A percentile compares a stretch with the other conserved stretches of the same genome.
phyloP scores from a whole-genome alignment of 2,113 vertebrate species.

The Tautogolabrus adspersus region DNA sequence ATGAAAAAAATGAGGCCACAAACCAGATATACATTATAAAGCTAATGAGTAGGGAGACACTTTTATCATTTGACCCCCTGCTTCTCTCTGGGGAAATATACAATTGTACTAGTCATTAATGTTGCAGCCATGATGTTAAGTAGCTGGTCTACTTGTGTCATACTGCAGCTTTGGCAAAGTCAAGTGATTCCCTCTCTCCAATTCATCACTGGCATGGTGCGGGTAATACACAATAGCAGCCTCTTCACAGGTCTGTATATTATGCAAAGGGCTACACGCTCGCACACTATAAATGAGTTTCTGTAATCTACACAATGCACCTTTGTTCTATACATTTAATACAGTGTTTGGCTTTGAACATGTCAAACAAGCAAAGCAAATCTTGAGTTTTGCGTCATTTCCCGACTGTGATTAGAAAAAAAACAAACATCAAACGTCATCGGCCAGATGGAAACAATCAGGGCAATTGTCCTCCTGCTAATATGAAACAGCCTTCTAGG shows the following conservation, averaged over 20 bases:
- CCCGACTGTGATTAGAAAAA: conserved; percentile 37
- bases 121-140: conserved; percentile 79
- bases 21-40: conserved; percentile 73
- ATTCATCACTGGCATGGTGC: conserved; percentile 71
- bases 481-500: conserved; percentile 80
- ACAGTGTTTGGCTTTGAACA: conserved; percentile 13
- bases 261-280: conserved; percentile 48
- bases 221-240: conserved; percentile 44
- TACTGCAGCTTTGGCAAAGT: conserved; percentile 76
- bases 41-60: conserved; percentile 75
- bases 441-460: conserved; percentile 85
- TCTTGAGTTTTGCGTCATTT: conserved; percentile 43
- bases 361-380: background rate
- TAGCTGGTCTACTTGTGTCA: conserved; percentile 82
- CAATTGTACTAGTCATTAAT: conserved; percentile 78
- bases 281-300: conserved; percentile 6
- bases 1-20: conserved; percentile 77
- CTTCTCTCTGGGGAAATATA: conserved; percentile 73
- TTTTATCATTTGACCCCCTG: conserved; percentile 78
- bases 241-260: conserved; percentile 49
- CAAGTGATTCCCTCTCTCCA: conserved; percentile 73
- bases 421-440: conserved; percentile 59
- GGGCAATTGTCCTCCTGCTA: conserved; percentile 77
- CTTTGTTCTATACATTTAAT: conserved; percentile 21
- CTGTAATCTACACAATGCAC: conserved; percentile 16